Conservation (phyloP, 2,797 vertebrate species). For the Urocyon cinereoargenteus region DNA sequence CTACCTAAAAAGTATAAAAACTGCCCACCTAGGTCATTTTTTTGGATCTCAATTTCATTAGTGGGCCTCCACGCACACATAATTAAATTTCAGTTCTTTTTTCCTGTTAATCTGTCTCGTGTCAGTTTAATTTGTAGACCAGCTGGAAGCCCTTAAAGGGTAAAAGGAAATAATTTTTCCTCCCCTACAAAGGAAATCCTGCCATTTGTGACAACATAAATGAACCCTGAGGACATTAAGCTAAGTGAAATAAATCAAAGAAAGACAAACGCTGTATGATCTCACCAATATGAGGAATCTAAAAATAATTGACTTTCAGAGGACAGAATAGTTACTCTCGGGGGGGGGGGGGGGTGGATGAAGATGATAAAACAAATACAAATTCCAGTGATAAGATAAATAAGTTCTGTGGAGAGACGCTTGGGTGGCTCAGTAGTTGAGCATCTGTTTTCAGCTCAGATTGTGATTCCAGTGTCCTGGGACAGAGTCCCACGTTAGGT, state of each 20-base stretch:
- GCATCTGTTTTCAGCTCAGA: no score
- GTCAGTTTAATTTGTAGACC: background rate
- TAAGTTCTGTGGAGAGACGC: no score
- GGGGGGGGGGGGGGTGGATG: no score
- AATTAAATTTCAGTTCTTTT: background rate
- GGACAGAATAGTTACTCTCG: background rate
- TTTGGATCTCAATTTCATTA: background rate
- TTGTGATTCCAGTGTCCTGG: no score
- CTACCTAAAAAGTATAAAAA: background rate
- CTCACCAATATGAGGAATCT: background rate
- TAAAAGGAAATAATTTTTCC: background rate
- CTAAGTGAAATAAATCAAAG: background rate
- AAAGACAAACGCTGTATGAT: background rate
- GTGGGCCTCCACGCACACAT: background rate
- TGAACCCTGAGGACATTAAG: background rate
- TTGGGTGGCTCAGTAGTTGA: no score
- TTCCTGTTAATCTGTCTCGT: background rate
- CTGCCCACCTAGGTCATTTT: background rate
- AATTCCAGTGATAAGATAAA: background rate
- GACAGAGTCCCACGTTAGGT: no score
- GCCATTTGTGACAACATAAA: background rate
- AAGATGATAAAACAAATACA: background rate
- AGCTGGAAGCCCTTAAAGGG: background rate
- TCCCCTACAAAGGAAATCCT: background rate
- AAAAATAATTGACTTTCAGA: background rate